Percentiles rank a stretch among this genome's conserved stretches.
These are phyloP conservation scores for Aleadryas rufinucha DNA, from an alignment of 2,113 vertebrate species.

Conservation along the genomic window DNA sequence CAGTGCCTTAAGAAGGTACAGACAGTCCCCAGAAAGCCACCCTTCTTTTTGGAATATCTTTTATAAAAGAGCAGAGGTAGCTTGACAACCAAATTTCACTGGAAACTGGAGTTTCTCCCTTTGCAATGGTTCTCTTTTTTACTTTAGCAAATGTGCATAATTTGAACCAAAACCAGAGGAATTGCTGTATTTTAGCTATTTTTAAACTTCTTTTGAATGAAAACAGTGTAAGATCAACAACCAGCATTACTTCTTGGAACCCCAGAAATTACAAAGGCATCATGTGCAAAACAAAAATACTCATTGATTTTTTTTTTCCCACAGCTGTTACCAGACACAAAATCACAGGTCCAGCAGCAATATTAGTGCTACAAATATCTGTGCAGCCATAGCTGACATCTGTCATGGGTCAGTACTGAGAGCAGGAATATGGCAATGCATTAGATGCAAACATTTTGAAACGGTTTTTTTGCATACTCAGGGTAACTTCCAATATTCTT, in stretches of 20 bases:
- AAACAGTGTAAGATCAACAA: background rate
- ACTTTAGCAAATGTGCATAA: rapidly evolving
- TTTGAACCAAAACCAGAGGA: background rate
- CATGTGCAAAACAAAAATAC: background rate
- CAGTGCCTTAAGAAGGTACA: background rate
- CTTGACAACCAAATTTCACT: rapidly evolving
- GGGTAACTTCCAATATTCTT: background rate
- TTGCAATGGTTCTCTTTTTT: background rate
- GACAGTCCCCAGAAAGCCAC: background rate
- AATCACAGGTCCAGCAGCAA: background rate
- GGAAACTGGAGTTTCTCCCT: background rate
- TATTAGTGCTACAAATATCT: background rate
- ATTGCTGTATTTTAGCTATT: background rate
- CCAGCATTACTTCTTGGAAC: background rate
- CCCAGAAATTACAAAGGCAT: background rate
- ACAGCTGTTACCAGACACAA: background rate
- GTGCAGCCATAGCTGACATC: background rate
- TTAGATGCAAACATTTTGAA: background rate
- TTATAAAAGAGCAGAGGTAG: background rate
- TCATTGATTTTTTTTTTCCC: background rate
- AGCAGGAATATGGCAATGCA: background rate
- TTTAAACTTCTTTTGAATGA: background rate
- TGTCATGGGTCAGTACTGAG: background rate
- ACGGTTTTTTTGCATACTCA: background rate
- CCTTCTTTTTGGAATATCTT: background rate